These are phyloP conservation scores for Dreissena polymorpha DNA, from an alignment of 1,140 invertebrate species.

Conservation along the genomic window DNA sequence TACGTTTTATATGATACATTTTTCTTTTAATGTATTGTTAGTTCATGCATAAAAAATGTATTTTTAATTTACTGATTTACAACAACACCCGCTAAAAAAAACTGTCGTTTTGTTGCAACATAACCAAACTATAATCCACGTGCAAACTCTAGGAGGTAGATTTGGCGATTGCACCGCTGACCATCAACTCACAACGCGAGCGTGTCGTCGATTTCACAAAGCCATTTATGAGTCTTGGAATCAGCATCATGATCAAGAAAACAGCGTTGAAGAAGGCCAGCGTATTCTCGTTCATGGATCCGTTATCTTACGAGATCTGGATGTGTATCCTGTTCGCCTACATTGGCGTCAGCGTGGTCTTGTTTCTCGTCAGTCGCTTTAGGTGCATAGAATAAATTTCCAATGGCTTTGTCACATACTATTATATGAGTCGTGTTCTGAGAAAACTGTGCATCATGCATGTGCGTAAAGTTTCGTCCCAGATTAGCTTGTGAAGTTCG, in stretches of 20 bases:
- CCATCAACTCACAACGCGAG: slow-evolving; percentile 77
- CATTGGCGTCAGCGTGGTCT: slow-evolving; percentile 94
- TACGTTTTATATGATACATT: too few species aligned
- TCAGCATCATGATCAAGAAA: slow-evolving; percentile 93
- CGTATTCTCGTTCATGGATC: slow-evolving; percentile 98
- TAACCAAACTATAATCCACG: too few species aligned
- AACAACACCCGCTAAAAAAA: too few species aligned
- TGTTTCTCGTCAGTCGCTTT: slow-evolving; percentile 96
- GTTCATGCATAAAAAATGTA: too few species aligned
- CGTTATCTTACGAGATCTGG: slow-evolving; percentile 99
- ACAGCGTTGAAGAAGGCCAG: slow-evolving; percentile 93
- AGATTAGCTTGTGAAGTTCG: too few species aligned
- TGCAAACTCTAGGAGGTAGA: slow-evolving; percentile 73
- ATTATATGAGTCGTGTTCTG: too few species aligned
- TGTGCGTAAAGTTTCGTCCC: too few species aligned
- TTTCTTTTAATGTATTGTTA: too few species aligned
- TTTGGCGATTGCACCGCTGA: slow-evolving; percentile 78
- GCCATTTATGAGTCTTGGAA: slow-evolving; percentile 79
- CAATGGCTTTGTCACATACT: too few species aligned
- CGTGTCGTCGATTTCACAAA: slow-evolving; percentile 79
- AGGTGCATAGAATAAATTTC: background rate
- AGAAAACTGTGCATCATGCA: too few species aligned
- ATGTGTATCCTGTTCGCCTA: slow-evolving; percentile 91
- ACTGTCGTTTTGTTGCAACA: too few species aligned
- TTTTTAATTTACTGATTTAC: too few species aligned